Evolutionary conservation across 2,113 vertebrate species (phyloP).

Genomic region (Uria lomvia): DNA sequence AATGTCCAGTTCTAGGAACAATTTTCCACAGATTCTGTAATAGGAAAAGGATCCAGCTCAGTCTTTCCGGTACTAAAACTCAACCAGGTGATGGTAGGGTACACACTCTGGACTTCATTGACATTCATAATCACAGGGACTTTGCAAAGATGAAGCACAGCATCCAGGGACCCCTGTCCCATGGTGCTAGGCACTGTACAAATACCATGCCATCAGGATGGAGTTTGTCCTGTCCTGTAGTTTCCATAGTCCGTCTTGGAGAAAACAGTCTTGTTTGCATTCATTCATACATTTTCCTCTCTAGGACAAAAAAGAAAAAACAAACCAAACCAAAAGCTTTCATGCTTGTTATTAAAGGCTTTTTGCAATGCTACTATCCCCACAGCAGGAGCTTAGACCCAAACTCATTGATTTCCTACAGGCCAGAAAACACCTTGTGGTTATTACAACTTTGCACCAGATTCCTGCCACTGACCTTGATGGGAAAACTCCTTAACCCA

Average conservation of each 20-base stretch:
- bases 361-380: neutral
- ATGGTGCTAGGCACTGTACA: accelerated
- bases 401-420: neutral
- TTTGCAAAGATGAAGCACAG: neutral
- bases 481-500: slow-evolving; percentile 35
- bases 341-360: neutral
- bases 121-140: neutral
- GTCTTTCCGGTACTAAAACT: neutral
- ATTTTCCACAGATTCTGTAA: neutral
- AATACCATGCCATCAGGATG: neutral
- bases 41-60: accelerated
- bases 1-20: neutral
- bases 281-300: neutral
- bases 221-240: neutral
- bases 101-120: accelerated
- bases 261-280: neutral
- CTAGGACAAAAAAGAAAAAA: neutral
- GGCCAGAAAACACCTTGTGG: neutral
- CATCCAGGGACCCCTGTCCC: neutral
- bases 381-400: neutral
- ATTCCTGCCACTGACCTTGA: slow-evolving; percentile 16
- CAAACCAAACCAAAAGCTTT: accelerated
- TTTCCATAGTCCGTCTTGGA: neutral
- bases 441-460: slow-evolving; percentile 20
- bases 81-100: neutral